phyloP scores from a whole-genome alignment of 64 coral and sea anemone genomes.

The Porites australiensis region DNA sequence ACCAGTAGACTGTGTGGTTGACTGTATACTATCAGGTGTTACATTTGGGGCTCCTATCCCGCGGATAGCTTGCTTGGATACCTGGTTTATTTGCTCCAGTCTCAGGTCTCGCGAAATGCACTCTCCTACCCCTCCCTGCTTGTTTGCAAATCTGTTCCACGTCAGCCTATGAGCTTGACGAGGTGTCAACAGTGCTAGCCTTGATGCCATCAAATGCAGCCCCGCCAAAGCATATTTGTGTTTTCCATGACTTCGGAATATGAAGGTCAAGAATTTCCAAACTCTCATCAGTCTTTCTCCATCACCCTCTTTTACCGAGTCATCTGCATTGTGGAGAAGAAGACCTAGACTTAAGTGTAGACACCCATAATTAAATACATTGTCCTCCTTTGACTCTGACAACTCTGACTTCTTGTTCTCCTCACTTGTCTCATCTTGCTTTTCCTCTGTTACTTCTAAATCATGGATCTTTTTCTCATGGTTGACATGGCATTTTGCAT shows the following conservation, averaged over 20 bases:
- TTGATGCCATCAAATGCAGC: constrained; percentile 58
- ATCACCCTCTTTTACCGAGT: constrained; percentile 82
- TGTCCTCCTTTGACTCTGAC: constrained; percentile 25
- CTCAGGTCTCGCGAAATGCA: constrained; percentile 70
- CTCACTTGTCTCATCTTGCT: neutral
- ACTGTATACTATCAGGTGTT: constrained; percentile 38
- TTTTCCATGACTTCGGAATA: constrained; percentile 59
- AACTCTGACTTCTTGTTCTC: neutral
- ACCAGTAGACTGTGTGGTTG: constrained; percentile 58
- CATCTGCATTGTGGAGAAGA: constrained; percentile 67
- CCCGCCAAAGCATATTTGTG: constrained; percentile 75
- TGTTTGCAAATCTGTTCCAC: constrained; percentile 73
- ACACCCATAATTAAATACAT: constrained; percentile 78
- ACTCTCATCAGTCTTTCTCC: constrained; percentile 59
- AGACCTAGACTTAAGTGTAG: constrained; percentile 54
- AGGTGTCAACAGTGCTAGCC: constrained; percentile 56
- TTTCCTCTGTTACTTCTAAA: constrained; percentile 35
- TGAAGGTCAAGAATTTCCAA: constrained; percentile 77
- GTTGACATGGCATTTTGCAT: constrained; percentile 46
- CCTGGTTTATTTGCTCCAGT: constrained; percentile 64
- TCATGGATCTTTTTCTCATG: constrained; percentile 62
- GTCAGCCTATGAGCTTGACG: constrained; percentile 49
- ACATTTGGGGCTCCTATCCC: constrained; percentile 64
- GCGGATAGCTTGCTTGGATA: constrained; percentile 60
- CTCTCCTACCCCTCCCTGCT: constrained; percentile 50